Evolutionary conservation across 2,888 invertebrate species (phyloP), one percentile per base, ranked within the genome.

Genomic region (Drosophila falleni): DNA sequence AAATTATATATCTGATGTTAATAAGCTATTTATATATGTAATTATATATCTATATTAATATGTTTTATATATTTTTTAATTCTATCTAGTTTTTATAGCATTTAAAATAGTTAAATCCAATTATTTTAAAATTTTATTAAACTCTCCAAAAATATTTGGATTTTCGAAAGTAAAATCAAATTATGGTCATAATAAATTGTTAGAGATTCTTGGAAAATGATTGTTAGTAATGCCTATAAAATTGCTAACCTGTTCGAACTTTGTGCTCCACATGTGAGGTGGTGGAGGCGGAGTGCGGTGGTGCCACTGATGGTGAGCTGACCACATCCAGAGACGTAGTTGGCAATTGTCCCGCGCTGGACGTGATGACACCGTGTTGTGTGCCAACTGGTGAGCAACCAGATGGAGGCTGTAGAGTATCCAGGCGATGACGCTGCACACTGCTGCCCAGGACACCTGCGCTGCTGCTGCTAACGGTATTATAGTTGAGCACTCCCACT

Each of bases 391-490:
- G 90, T 33, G 92, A 91, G 72, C 91, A 92, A 56, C 91, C 90
- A 23, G 91, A 75, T 3, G 86, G 87, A 35, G 91, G 92, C 65
- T 92, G 92, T 68, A 92, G 66, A 13, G 91, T 90, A 68, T 93
- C 93, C 78, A 93, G 78, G 39, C 93, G 90, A 83, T 93, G 92
- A 23, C 92, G 89, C 74, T 92, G 93, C 49, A 90, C 90, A 15
- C 73, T 90, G 62, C 90, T 83, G 37, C 91, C 89, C 11, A 90
- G 73, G 0, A 89, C 87, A 23, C 92, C 91, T 42, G 91, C 90
- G 66, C 91, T 90, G 76, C 92, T 92, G 87, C 91, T 92, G 64
- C 92, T 92, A 1, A 85, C 90, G 31, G 80, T 73, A 58, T 86
- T 86, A 16, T 86, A 86, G 59, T 86, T 86, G 2, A 86, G 81